A percentile compares a stretch with the other conserved stretches of the same genome.
Conservation (phyloP, 2,797 vertebrate species). For the Anisognathus igniventris region DNA sequence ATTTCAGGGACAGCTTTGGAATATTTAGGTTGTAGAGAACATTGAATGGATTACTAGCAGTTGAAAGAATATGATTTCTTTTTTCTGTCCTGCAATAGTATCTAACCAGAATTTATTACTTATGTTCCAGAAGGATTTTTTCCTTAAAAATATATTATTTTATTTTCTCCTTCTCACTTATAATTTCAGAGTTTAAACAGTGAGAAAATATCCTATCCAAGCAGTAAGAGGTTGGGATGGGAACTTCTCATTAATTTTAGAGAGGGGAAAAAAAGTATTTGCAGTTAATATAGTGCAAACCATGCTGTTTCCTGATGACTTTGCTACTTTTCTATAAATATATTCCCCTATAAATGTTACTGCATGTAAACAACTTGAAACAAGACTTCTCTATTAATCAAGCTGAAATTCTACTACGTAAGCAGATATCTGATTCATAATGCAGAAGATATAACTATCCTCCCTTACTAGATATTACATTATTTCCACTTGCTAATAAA, state of each 20-base stretch:
- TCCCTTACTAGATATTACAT: not conserved
- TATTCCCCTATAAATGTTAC: not conserved
- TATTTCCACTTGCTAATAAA: slow-evolving; percentile 8
- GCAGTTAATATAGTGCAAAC: not conserved
- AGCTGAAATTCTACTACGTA: not conserved
- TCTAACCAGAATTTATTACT: not conserved
- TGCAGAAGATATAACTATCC: not conserved
- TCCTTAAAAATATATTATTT: not conserved
- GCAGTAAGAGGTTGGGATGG: not conserved
- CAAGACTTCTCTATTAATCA: not conserved
- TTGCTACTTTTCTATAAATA: not conserved
- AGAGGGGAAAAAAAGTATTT: not conserved
- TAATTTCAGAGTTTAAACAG: not conserved
- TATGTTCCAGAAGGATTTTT: not conserved
- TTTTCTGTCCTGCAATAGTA: not conserved
- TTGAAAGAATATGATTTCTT: not conserved
- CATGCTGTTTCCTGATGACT: not conserved
- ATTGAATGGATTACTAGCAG: not conserved
- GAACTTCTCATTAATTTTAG: not conserved
- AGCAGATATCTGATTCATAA: not conserved
- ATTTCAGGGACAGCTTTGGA: not conserved
- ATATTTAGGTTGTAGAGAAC: not conserved
- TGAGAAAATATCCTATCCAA: not conserved
- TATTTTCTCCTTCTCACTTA: not conserved
- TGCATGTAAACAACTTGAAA: not conserved